Conservation (phyloP, 2,888 invertebrate species). For the Drosophila pseudotakahashii region DNA sequence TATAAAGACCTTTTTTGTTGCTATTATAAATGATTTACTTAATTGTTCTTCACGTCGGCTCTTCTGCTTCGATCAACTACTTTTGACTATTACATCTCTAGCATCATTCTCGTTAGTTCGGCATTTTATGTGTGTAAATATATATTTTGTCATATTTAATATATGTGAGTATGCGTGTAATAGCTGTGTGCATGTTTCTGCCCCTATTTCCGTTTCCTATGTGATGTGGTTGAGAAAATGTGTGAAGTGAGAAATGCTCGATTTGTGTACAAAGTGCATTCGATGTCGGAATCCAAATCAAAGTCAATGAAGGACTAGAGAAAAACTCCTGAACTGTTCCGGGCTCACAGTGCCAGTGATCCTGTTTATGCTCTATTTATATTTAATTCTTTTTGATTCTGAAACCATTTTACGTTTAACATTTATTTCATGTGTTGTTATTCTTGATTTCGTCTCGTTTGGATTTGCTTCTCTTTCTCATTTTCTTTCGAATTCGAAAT, state of each 20-base stretch:
- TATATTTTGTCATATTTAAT: constrained; percentile 43
- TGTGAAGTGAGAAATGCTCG: constrained; percentile 12
- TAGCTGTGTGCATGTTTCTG: constrained; percentile 59
- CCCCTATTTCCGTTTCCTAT: constrained; percentile 5
- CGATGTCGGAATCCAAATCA: constrained; percentile 20
- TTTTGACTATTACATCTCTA: constrained; percentile 54
- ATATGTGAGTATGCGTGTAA: constrained; percentile 52
- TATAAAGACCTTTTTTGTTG: constrained; percentile 70
- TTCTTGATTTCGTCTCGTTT: constrained; percentile 26
- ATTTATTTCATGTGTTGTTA: constrained; percentile 40
- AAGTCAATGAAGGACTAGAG: constrained; percentile 14
- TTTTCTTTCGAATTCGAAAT: constrained; percentile 6
- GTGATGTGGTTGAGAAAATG: constrained; percentile 10
- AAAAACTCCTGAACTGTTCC: constrained; percentile 40
- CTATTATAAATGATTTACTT: constrained; percentile 72
- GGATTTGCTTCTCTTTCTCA: constrained; percentile 13
- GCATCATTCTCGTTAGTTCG: constrained; percentile 55
- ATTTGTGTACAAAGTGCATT: constrained; percentile 13
- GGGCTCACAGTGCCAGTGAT: constrained; percentile 22
- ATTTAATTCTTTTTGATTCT: constrained; percentile 63
- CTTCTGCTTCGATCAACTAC: constrained; percentile 33
- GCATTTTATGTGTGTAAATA: constrained; percentile 53
- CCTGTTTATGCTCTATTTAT: constrained; percentile 27
- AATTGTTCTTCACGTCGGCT: constrained; percentile 35
- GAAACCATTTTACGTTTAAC: constrained; percentile 76